These are phyloP conservation scores for Parasteatoda lunata DNA, from an alignment of 2,888 invertebrate species.

Conservation along the genomic window DNA sequence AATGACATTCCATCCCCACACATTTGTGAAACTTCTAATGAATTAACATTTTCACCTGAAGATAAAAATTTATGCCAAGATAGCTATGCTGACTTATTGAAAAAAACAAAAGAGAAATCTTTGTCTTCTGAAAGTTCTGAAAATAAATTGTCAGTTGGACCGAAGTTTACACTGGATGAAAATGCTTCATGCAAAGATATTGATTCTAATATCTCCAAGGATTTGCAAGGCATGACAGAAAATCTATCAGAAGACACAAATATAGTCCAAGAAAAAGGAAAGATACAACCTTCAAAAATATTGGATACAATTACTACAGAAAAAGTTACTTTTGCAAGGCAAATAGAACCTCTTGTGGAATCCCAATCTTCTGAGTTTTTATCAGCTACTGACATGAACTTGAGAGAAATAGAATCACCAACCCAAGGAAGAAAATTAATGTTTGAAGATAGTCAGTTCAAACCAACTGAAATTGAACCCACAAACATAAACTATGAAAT, in stretches of 20 bases:
- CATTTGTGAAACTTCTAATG: no score
- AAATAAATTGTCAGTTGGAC: no score
- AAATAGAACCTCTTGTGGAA: neutral
- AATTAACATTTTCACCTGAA: no score
- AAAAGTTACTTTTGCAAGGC: neutral
- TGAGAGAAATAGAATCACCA: neutral
- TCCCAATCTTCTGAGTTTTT: neutral
- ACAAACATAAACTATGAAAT: no score
- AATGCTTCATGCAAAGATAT: neutral
- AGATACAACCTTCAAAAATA: neutral
- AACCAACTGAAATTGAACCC: no score
- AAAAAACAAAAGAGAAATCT: no score
- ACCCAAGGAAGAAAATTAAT: neutral
- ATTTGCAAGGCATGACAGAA: neutral
- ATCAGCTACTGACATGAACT: neutral
- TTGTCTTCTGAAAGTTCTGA: no score
- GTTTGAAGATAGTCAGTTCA: no score
- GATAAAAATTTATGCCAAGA: no score
- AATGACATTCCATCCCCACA: no score
- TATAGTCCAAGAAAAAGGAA: neutral
- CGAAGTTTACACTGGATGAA: neutral
- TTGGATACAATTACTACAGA: neutral
- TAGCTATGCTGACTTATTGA: no score
- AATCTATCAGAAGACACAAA: neutral
- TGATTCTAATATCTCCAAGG: neutral